These are phyloP conservation scores for Labeo calbasu DNA, from an alignment of 2,797 vertebrate genomes.

Conservation along the genomic window DNA sequence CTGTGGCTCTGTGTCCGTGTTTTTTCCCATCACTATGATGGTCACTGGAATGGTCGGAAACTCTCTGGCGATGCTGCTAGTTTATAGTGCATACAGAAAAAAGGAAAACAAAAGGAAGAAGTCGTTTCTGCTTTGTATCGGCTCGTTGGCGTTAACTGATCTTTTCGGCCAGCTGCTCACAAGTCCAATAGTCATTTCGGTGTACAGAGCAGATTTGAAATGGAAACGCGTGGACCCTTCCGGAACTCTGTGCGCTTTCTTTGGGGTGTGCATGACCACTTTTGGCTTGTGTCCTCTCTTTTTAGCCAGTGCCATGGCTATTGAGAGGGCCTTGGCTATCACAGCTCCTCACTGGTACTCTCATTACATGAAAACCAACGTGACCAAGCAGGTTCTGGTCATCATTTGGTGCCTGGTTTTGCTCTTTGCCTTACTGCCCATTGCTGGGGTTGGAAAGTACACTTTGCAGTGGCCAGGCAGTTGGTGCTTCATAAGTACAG, in stretches of 20 bases:
- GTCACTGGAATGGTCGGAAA: conserved; percentile 92
- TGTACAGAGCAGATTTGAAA: conserved; percentile 81
- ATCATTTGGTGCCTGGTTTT: conserved; percentile 83
- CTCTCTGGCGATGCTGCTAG: conserved; percentile 87
- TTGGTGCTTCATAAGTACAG: conserved; percentile 94
- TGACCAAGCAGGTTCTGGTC: conserved; percentile 81
- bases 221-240: conserved; percentile 87
- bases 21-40: conserved; percentile 92
- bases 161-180: conserved; percentile 92
- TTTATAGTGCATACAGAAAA: conserved; percentile 85
- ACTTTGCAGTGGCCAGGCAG: conserved; percentile 92
- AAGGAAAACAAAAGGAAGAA: conserved; percentile 87
- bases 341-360: conserved; percentile 94
- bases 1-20: conserved; percentile 85
- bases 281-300: conserved; percentile 94
- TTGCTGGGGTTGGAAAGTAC: conserved; percentile 87
- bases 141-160: conserved; percentile 91
- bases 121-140: conserved; percentile 94
- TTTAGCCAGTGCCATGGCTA: conserved; percentile 92
- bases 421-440: conserved; percentile 87
- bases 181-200: conserved; percentile 91
- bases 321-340: conserved; percentile 90
- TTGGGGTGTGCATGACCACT: conserved; percentile 92
- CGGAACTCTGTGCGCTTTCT: conserved; percentile 86
- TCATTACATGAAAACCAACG: conserved; percentile 87